phyloP scores from a whole-genome alignment of 2,797 vertebrate species.

The Rhadinocentrus ornatus region DNA sequence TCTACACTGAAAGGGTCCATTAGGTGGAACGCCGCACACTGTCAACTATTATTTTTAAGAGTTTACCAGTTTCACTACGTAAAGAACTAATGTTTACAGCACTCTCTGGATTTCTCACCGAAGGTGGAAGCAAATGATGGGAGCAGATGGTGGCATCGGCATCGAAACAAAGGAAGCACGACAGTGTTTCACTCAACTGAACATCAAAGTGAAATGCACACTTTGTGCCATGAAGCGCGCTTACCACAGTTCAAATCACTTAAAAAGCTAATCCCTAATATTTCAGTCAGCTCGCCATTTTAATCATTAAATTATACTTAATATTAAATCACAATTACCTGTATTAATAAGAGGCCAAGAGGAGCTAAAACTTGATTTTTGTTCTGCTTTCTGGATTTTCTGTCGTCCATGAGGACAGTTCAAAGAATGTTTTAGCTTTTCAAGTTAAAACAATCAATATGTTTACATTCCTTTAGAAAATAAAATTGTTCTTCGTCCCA shows the following conservation, averaged over 20 bases:
- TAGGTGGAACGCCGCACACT: background rate
- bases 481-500: background rate
- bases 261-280: background rate
- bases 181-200: background rate
- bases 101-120: background rate
- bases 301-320: background rate
- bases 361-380: background rate
- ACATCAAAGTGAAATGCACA: background rate
- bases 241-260: background rate
- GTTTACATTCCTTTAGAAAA: background rate
- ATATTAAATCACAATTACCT: background rate
- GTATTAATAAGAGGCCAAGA: background rate
- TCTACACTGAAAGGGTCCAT: background rate
- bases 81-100: background rate
- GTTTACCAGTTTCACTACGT: background rate
- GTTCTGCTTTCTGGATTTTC: background rate
- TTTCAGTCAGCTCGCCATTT: background rate
- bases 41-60: too few species aligned
- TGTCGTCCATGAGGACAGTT: background rate
- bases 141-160: background rate
- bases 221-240: background rate
- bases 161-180: background rate
- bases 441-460: too few species aligned
- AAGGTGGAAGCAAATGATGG: background rate
- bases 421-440: too few species aligned